Percentiles rank a stretch among this genome's conserved stretches.
Evolutionary conservation across 2,113 vertebrate genomes (phyloP).

Genomic region (Anguilla japonica): DNA sequence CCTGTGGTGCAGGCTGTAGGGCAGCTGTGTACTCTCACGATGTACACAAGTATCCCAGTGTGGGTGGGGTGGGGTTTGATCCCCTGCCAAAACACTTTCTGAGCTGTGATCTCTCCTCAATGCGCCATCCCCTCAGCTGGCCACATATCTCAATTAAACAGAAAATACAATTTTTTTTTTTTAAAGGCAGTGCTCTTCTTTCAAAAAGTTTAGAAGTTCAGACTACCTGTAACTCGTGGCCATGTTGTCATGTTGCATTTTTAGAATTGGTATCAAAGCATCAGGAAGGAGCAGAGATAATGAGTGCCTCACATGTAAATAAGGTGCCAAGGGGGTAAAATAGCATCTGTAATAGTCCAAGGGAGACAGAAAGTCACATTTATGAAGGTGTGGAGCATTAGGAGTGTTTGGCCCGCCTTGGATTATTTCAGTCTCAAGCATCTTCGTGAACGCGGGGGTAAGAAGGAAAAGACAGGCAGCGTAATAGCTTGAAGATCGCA

Average conservation of each 20-base stretch:
- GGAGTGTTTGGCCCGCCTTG: constrained; percentile 37
- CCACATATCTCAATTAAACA: too few species aligned
- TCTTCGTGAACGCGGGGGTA: constrained; percentile 52
- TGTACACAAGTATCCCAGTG: too few species aligned
- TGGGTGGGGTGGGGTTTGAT: too few species aligned
- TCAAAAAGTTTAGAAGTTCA: not conserved
- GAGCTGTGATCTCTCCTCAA: too few species aligned
- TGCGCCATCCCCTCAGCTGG: too few species aligned
- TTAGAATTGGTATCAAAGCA: not conserved
- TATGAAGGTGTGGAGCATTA: constrained; percentile 35
- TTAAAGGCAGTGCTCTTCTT: too few species aligned
- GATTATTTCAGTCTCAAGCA: not conserved
- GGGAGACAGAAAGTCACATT: too few species aligned
- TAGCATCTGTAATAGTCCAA: not conserved
- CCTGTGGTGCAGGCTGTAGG: too few species aligned
- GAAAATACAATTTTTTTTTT: too few species aligned
- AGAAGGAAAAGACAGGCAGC: constrained; percentile 47
- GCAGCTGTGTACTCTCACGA: too few species aligned
- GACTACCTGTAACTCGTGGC: not conserved
- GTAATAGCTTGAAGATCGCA: constrained; percentile 50
- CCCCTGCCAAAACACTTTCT: too few species aligned
- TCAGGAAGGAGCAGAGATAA: not conserved
- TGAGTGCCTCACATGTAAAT: not conserved
- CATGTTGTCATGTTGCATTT: not conserved
- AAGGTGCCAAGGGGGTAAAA: not conserved